Base-by-base conservation (phyloP, 2,113 vertebrate genomes). In the Varanus salvator region DNA sequence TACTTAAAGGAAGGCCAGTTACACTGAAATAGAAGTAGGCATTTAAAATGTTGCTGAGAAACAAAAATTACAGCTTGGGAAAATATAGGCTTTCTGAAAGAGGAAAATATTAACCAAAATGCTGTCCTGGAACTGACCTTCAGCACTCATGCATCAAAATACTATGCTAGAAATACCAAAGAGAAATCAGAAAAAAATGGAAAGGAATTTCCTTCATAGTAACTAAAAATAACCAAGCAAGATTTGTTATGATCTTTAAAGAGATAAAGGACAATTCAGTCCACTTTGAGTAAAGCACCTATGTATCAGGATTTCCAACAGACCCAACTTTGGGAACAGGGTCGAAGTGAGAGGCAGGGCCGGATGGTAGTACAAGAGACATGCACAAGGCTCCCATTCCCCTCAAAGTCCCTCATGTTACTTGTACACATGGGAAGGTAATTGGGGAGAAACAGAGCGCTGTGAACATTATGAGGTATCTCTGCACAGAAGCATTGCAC, bases 81-180 rank as follows among this genome's bases (percentile, higher is more conserved):
- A 92, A 94, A 90, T 90, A 92, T 87, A 93, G 0, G 11, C 90
- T 85, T 92, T 92, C 94, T 93, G 94, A 94, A 91, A 95, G 90
- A 86, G 92, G 92, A 93, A 90, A 93, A 93, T 77, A 38, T 94
- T 94, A 92, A 89, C 91, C 91, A 92, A 92, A 92, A 88, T 75
- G 0, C 88, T 96, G 92, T 93, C 89, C 94, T 87, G 93, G 17
- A 92, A 81, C 88, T 94, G 95, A 77, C 91, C 81, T 88, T 93
- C 90, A 71, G 57, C 91, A 93, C 82, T 93, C 89, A 91, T 85
- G 89, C 94, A 91, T 95, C 94, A 95, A 94, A 95, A 93, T 93
- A 94, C 93, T 93, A 80, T 94, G 85, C 80, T 90, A 91, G 81
- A 94, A 75, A 91, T 95, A 89, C 75, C 91, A 86, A 75, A 89